phyloP scores from a whole-genome alignment of 2,113 vertebrate genomes.

The Bos taurus region ARS-UCD2.0 NC_037333.1:53950001-53950500 shows the following conservation, averaged over 20 bases:
- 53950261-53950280: slow-evolving; percentile 40
- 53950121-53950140: background rate
- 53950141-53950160: background rate
- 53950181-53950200: background rate
- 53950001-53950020: background rate
- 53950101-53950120: slow-evolving; percentile 8
- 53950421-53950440: background rate
- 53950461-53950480: background rate
- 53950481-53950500: background rate
- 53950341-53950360: background rate
- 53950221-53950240: slow-evolving; percentile 14
- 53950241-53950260: background rate
- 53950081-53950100: slow-evolving; percentile 32
- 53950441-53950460: background rate
- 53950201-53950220: slow-evolving; percentile 1
- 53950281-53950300: background rate
- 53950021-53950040: slow-evolving; percentile 24
- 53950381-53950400: background rate
- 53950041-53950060: slow-evolving; percentile 19
- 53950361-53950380: background rate
- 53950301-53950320: background rate
- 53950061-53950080: background rate
- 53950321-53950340: background rate
- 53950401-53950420: background rate
- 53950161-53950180: background rate